Percentiles rank a stretch among this genome's conserved stretches.
phyloP scores from a whole-genome alignment of 2,113 vertebrate genomes.

The Antechinus stuartii region DNA sequence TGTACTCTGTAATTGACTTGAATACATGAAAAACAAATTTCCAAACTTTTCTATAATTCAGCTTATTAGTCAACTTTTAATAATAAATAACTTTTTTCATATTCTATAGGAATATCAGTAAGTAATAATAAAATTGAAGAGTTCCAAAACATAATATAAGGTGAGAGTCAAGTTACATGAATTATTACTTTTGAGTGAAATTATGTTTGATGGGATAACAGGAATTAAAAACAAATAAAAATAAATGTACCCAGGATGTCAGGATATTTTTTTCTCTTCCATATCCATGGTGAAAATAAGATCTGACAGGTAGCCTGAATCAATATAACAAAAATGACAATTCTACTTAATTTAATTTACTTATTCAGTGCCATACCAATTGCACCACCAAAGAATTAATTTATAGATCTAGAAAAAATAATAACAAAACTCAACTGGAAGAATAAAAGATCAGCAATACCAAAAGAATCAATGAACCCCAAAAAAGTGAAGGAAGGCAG shows the following conservation, averaged over 20 bases:
- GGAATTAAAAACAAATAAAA: slow-evolving; percentile 28
- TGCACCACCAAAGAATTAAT: not conserved
- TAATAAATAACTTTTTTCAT: not conserved
- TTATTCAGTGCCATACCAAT: not conserved
- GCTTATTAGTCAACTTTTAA: not conserved
- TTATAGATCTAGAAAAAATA: not conserved
- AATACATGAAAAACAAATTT: slow-evolving; percentile 43
- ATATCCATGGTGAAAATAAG: not conserved
- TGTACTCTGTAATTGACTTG: not conserved
- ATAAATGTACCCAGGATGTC: not conserved
- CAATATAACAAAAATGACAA: not conserved
- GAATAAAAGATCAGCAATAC: not conserved
- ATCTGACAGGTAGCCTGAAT: not conserved
- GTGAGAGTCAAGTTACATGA: not conserved
- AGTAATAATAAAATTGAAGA: not conserved
- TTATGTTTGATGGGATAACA: not conserved
- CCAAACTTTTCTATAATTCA: not conserved
- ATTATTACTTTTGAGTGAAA: slow-evolving; percentile 11
- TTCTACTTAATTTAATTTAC: not conserved
- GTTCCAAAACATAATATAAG: slow-evolving; percentile 2
- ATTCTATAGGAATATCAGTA: not conserved
- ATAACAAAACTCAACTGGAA: not conserved
- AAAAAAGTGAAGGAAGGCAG: not conserved
- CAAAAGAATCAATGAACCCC: not conserved
- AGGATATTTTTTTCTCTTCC: not conserved